Evolutionary conservation across 2,113 vertebrate genomes (phyloP), one percentile per base, ranked within the genome.

Genomic region (Oreochromis tanganicae): DNA sequence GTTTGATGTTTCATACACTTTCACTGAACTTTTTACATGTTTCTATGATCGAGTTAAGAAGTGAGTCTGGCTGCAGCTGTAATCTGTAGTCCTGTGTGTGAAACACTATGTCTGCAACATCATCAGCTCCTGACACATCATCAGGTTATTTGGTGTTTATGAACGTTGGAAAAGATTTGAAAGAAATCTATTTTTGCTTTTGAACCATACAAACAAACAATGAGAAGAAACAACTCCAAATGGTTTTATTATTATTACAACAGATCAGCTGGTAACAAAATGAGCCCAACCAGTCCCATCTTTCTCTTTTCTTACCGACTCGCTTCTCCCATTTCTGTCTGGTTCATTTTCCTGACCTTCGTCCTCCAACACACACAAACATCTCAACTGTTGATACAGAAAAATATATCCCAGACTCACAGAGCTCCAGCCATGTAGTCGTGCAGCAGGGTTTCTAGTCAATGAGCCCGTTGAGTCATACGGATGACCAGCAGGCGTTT

Each of bases 391-490:
- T 29, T 48, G 61, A 36, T 36, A 24, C 21, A 57, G 55, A 4
- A 55, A 4, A 46, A 29, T 1, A 3, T 2, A 50, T 56, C 32
- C 21, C 36, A 71, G 36, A 19, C 21, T 14, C 54, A 24, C 54
- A 32, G 5, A 63, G 52, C 13, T 75, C 4, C 52, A 57, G 57
- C 79, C 32, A 24, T 32, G n/a, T 8, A 61, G 24, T 80, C 79
- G 85, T 52, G 6, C 9, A 83, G 32, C 34, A 56, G 73, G 71
- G 41, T 12, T 75, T 3, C 7, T 68, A 34, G 59, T 36, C n/a
- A 52, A 5, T 19, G 61, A 85, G 81, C 52, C 38, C 17, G 38
- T 24, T 83, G 82, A 90, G 80, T 87, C 83, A 87, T 9, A 61
- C 29, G 7, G 24, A 57, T 38, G 38, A 81, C 54, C 61, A 54